Evolutionary conservation across 1,140 invertebrate species (phyloP).

Genomic region (Drosophila oshimai): DNA sequence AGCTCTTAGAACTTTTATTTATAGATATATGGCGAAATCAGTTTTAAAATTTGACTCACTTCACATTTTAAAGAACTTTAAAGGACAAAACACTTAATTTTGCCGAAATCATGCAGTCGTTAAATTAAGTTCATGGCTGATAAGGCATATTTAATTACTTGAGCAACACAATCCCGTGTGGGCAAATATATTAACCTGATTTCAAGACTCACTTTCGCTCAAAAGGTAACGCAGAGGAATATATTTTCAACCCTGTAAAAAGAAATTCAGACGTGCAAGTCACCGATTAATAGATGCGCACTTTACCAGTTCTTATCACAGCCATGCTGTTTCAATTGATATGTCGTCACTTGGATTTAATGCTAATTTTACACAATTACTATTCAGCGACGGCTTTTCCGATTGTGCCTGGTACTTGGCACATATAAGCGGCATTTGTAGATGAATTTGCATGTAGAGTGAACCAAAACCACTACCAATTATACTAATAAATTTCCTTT

Average conservation of each 20-base stretch:
- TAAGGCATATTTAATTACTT: background rate
- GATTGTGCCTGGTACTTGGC: conserved; percentile 44
- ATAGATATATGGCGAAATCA: no score
- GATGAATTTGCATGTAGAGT: conserved; percentile 19
- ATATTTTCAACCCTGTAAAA: no score
- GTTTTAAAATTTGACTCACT: no score
- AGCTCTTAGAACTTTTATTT: background rate
- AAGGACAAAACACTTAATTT: background rate
- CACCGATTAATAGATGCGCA: background rate
- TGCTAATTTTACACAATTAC: conserved; percentile 44
- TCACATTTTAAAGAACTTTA: no score
- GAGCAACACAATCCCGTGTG: no score
- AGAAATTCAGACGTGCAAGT: background rate
- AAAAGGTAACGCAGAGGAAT: no score
- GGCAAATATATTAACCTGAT: no score
- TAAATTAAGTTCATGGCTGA: background rate
- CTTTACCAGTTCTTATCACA: conserved; percentile 25
- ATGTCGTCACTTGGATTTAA: conserved; percentile 42
- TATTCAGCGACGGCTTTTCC: conserved; percentile 19
- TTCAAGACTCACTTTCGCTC: no score
- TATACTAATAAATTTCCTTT: background rate
- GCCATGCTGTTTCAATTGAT: conserved; percentile 22
- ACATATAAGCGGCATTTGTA: conserved; percentile 6
- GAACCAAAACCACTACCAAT: background rate
- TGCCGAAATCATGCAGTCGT: background rate